Percentiles rank a stretch among this genome's conserved stretches.
phyloP scores from a whole-genome alignment of 2,113 vertebrate species.

The Nestor notabilis region DNA sequence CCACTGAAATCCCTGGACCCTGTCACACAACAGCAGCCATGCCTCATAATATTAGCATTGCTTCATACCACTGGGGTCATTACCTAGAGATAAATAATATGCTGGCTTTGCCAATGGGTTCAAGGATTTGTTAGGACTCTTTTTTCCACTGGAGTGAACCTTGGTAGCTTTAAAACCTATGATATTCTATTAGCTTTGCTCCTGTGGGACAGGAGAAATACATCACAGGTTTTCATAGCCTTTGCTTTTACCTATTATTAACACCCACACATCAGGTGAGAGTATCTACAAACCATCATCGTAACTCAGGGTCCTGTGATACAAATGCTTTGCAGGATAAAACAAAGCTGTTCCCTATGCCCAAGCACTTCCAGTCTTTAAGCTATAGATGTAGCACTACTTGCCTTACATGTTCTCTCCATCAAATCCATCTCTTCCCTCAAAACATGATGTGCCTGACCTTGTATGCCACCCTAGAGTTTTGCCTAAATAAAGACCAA shows the following conservation, averaged over 20 bases:
- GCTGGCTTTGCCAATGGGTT: not conserved
- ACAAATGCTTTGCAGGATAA: not conserved
- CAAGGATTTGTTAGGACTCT: not conserved
- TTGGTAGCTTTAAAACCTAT: not conserved
- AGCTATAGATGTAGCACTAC: not conserved
- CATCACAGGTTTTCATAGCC: not conserved
- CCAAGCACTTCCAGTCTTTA: not conserved
- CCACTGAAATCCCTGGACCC: not conserved
- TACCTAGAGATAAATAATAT: not conserved
- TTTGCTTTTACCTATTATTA: not conserved
- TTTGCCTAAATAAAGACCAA: constrained; percentile 7
- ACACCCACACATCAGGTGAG: not conserved
- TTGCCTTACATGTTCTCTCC: not conserved
- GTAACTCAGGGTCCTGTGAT: accelerated
- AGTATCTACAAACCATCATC: not conserved
- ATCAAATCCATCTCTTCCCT: not conserved
- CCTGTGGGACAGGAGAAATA: not conserved
- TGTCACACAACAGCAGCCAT: accelerated
- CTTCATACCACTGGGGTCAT: not conserved
- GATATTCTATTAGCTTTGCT: not conserved
- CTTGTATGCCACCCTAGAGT: not conserved
- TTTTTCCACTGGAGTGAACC: not conserved
- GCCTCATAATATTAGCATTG: not conserved
- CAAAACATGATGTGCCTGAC: not conserved
- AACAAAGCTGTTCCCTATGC: not conserved